Evolutionary conservation across 1,140 invertebrate species (phyloP), one percentile per base, ranked within the genome.

Genomic region (Phenacoccus solenopsis): DNA sequence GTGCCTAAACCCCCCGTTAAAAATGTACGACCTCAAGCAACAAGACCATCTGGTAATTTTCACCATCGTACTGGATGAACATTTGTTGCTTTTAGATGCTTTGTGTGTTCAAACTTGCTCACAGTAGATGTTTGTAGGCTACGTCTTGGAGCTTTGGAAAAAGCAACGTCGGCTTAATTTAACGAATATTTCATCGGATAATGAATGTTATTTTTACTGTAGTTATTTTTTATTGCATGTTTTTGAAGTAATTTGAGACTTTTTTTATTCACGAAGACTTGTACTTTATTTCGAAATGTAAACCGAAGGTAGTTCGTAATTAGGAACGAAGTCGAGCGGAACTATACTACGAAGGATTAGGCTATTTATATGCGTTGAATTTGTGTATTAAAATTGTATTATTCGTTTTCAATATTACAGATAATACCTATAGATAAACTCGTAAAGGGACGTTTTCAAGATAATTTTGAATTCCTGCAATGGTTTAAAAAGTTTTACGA

Each of bases 401-500:
- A n/a, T n/a, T n/a, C n/a, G 12, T 72, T 78, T 72, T 71, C 69
- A 71, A 56, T 71, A 78, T 80, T 80, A 70, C 81, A 91, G 89
- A 91, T 90, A 82, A 88, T 91, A 80, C 88, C 90, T 75, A 90
- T 93, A 82, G 89, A 91, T 84, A 89, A 83, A 83, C 84, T 92
- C 82, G 91, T 96, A 76, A 96, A 96, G 83, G 93, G 93, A 77
- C 87, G 90, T 74, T 97, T 96, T 81, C 91, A 94, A 86, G 95
- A 98, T 84, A 98, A 98, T 84, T 98, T 98, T 85, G 96, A 98
- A 80, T 98, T 98, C 84, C 87, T 98, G 73, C 96, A 98, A 84
- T 98, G 96, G 96, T 98, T 98, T 84, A 98, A 98, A 85, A 96
- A 96, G 80, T 98, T 98, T 82, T 98, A 97, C 83, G 96, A 98